Evolutionary conservation across 2,888 invertebrate genomes (phyloP), one percentile per base, ranked within the genome.

Genomic region (Allolobophora icterica): DNA sequence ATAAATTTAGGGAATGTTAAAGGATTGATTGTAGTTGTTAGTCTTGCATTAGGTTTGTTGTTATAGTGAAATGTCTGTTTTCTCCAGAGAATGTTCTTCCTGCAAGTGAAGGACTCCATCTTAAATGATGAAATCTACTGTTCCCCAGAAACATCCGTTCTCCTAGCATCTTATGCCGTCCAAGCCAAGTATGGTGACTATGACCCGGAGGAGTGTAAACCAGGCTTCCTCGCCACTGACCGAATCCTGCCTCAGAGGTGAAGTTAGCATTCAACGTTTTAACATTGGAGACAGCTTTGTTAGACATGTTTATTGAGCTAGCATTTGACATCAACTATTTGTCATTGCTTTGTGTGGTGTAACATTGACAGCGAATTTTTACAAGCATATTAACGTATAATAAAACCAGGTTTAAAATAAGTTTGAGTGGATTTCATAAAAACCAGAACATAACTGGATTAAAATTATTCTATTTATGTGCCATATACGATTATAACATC

Each of bases 91-190:
- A 94, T 96, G 94, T 96, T 96, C 94, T 96, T 95, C 93, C 94
- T 96, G 84, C 96, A 98, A 98, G 98, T 99, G 93, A 99, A 99
- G 96, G 99, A 99, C 96, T 97, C 97, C 94, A 99, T 99, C 95
- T 96, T 99, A 93, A 98, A 98, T 91, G 99, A 99, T 96, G 99
- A 99, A 96, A 98, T 99, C 95, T 99, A 99, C 96, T 99, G 99
- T 96, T 99, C 99, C 93, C 98, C 99, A 87, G 99, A 99, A 96
- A 99, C 99, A 90, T 98, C 99, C 33, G 99, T 99, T 90, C 96
- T 99, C 93, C 96, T 99, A 92, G 99, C 99, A 38, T 99, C 99
- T 90, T 99, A 99, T 96, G 92, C 90, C 24, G 52, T 84, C 38
- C 91, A 91, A 45, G 90, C 89, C 35, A 91, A 91, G 35, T 71